Base-by-base conservation (phyloP, 1,140 invertebrate genomes). In the Tachypleus tridentatus region DNA sequence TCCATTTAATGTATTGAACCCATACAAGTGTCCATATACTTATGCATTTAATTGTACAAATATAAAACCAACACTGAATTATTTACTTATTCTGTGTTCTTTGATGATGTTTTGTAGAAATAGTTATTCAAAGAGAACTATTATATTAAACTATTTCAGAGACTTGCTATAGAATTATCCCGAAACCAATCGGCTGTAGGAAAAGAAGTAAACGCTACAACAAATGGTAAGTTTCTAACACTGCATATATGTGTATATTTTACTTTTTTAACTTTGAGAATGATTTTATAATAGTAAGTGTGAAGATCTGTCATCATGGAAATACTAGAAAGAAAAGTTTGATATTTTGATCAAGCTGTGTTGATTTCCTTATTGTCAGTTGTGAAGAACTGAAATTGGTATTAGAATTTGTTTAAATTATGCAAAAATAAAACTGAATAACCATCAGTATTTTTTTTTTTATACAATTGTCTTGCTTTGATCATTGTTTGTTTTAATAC, bases 121-220 rank as follows among this genome's bases (percentile, higher is more conserved):
- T 5, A 2, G 59, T 9, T 6, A 63, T 60, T n/a, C 8, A 49
- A 47, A 49, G 5, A n/a, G 49, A 47, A 2, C 58, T 51, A 10
- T 71, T 65, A 57, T 72, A 29, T 29, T 29, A 29, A 29, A 29
- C 2, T 72, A 59, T 77, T 77, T 50, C 75, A 87, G 85, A 80
- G 86, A 70, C 74, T 89, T 61, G 81, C 83, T 4, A 79, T 87
- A 63, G 87, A 88, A 76, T 84, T 88, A 73, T 85, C 86, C 1
- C 80, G 85, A 57, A 86, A 85, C 76, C 82, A 83, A 3, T 75
- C 66, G 7, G 48, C 57, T 51, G 48, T 67, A 7, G 63, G 54
- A 54, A 60, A 49, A 57, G 64, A 64, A 59, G 51, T n/a, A 7
- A 63, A 64, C 56, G 10, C 52, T 29, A 59, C 47, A 11, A 61